phyloP scores from a whole-genome alignment of 2,888 invertebrate species.

The Polydrusus tereticollis region DNA sequence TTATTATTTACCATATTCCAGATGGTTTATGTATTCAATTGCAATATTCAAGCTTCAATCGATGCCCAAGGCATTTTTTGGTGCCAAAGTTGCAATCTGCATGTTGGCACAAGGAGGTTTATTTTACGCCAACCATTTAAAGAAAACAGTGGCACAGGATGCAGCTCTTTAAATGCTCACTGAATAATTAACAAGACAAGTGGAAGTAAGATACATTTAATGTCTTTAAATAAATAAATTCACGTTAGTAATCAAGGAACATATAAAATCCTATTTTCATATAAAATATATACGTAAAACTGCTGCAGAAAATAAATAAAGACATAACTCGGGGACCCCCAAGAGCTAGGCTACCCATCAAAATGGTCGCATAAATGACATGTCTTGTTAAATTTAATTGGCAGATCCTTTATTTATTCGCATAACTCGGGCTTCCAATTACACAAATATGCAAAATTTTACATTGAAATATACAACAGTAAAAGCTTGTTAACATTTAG shows the following conservation, averaged over 20 bases:
- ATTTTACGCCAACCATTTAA: no score
- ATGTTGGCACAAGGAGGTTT: no score
- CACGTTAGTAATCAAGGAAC: not conserved
- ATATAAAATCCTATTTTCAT: not conserved
- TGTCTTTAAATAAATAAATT: no score
- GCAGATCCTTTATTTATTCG: slow-evolving; percentile 46
- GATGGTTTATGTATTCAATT: no score
- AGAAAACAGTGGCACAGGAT: no score
- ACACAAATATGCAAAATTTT: slow-evolving; percentile 45
- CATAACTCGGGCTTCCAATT: slow-evolving; percentile 39
- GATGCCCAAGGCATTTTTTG: no score
- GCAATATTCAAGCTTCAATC: no score
- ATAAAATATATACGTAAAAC: not conserved
- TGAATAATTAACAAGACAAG: no score
- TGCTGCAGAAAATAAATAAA: slow-evolving; percentile 28
- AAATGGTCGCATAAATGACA: slow-evolving; percentile 41
- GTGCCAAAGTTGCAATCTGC: no score
- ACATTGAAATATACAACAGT: slow-evolving; percentile 40
- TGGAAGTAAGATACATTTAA: no score
- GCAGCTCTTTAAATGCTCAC: no score
- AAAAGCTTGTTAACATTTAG: slow-evolving; percentile 45
- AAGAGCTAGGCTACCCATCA: slow-evolving; percentile 35
- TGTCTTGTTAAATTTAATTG: slow-evolving; percentile 48
- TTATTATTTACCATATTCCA: no score
- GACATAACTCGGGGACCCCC: slow-evolving; percentile 43